Evolutionary conservation across 2,113 vertebrate genomes (phyloP), one percentile per base, ranked within the genome.

Genomic region (Apodemus speciosus): DNA sequence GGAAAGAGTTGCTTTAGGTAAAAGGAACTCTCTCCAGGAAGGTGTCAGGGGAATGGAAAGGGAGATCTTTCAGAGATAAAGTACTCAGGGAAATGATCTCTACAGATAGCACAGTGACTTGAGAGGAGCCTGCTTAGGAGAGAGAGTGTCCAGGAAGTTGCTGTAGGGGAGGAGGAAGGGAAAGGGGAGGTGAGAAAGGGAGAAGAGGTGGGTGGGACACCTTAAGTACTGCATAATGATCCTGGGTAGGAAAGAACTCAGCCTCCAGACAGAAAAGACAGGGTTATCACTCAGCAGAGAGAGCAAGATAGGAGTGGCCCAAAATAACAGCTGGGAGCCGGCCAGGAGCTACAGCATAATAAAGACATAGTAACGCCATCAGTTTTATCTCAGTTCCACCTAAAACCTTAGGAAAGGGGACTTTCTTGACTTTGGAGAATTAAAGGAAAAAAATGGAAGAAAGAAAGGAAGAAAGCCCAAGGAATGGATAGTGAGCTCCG

Each of bases 11-110:
- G 35, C 56, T 85, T 87, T 23, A 46, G 25, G 27, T 6, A 62
- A 83, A 60, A 9, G 49, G 16, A 77, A 56, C 9, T 32, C 40
- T 71, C 14, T 64, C 25, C 30, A 68, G 64, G 9, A 40, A 93
- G 25, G 43, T 25, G 11, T 81, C 77, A 58, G 80, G 23, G 68
- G 85, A 81, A 92, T 15, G 20, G 32, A 30, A 88, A 60, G 73
- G 76, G 49, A 77, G 23, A 69, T 3, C 16, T 62, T 68, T 53
- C 73, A 85, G 40, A 89, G 64, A 88, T 80, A 86, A 62, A 64
- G 62, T 35, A 38, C 38, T 75, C 40, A 49, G 20, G 13, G 21
- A 38, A 71, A 30, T 77, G 38, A 30, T 30, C 32, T 21, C 71
- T 66, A n/a, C 30, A 56, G 51, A 87, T 18, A 9, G 72, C 53